These are phyloP conservation scores for Microchrysa polita DNA, from an alignment of 2,888 invertebrate genomes.

Conservation along the genomic window DNA sequence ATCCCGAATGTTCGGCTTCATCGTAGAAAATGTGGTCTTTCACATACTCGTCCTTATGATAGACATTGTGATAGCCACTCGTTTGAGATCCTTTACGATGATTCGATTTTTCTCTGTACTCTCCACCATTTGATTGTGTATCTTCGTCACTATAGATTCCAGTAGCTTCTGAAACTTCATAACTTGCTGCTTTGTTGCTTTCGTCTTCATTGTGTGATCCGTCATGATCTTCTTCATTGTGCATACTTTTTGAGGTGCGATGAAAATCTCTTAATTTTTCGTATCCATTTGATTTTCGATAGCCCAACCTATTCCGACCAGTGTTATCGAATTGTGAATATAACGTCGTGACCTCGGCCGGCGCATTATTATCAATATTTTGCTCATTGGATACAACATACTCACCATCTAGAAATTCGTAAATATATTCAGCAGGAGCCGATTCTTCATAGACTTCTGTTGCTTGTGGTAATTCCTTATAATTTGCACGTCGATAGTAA, in stretches of 20 bases:
- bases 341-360: background rate
- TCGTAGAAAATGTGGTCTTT: constrained; percentile 90
- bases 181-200: constrained; percentile 63
- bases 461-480: background rate
- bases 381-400: constrained; percentile 15
- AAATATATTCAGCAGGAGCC: background rate
- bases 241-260: constrained; percentile 42
- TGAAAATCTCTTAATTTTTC: constrained; percentile 14
- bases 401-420: constrained; percentile 10
- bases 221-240: constrained; percentile 33
- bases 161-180: constrained; percentile 76
- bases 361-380: background rate
- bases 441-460: background rate
- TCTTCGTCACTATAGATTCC: constrained; percentile 54
- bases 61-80: constrained; percentile 83
- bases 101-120: constrained; percentile 74
- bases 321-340: background rate
- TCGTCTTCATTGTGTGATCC: constrained; percentile 31
- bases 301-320: constrained; percentile 36
- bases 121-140: constrained; percentile 30
- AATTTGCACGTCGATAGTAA: constrained; percentile 19
- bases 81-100: constrained; percentile 83
- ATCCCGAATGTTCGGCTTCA: constrained; percentile 81
- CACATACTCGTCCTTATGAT: constrained; percentile 86
- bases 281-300: constrained; percentile 38